Percentiles rank a stretch among this genome's conserved stretches.
These are phyloP conservation scores for Myotis planiceps DNA, from an alignment of 2,797 vertebrate genomes.

Conservation along the genomic window DNA sequence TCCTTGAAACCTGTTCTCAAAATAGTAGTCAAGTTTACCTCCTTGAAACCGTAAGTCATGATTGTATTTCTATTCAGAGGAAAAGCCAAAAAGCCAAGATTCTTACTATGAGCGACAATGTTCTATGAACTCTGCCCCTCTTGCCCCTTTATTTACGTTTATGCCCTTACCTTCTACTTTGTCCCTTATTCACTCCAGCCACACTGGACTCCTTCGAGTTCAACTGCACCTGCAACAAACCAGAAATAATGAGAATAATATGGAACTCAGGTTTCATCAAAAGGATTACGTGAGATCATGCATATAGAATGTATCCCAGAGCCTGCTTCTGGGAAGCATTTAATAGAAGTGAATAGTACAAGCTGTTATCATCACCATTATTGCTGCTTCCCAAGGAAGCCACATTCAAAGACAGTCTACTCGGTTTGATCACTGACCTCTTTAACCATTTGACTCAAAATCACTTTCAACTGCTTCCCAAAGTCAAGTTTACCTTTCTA, in stretches of 20 bases:
- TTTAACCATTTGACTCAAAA: background rate
- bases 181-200: background rate
- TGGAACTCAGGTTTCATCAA: background rate
- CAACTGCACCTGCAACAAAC: background rate
- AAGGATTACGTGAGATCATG: background rate
- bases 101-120: background rate
- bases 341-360: background rate
- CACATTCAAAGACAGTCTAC: background rate
- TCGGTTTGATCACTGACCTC: background rate
- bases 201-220: background rate
- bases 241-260: background rate
- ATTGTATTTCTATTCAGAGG: background rate
- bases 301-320: background rate
- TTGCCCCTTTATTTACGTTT: background rate
- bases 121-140: background rate
- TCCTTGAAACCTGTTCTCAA: background rate
- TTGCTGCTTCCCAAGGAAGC: background rate
- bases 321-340: background rate
- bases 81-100: background rate
- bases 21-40: background rate
- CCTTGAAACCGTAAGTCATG: background rate
- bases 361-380: background rate
- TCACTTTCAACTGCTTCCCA: background rate
- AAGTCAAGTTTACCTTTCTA: background rate
- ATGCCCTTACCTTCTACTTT: background rate